Evolutionary conservation across 2,888 invertebrate species (phyloP), one percentile per base, ranked within the genome.

Genomic region (Poecilobothrus nobilitatus): DNA sequence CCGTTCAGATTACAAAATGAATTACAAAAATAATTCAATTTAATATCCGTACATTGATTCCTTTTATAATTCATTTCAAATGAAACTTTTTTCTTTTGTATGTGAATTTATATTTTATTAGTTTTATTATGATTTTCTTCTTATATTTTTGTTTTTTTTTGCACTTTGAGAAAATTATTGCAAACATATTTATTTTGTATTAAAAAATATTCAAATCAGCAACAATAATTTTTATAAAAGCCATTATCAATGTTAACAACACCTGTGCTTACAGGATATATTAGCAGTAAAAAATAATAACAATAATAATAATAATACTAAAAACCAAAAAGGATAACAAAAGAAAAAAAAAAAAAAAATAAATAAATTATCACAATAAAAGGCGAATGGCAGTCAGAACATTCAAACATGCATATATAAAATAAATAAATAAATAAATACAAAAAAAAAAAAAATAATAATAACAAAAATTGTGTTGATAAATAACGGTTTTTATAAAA

Each of bases 171-270:
- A 53, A 15, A 53, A 53, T 53, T 53, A 53, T 53, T 53, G 18
- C 53, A 53, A 53, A 53, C 53, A 53, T 53, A 53, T 53, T 53
- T 53, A 53, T 53, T 18, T 53, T 53, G n/a, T 53, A 53, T 53
- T 53, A 53, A 53, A 53, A 53, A 53, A 53, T 53, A 53, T 53
- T 53, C 53, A 53, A 53, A 53, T 53, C 53, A 53, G 53, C 53
- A 53, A 53, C 53, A 53, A 53, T 53, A 53, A 53, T 53, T 53
- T 53, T 53, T 53, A 53, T 53, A 53, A 53, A 53, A 53, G 53
- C 63, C 63, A 63, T 63, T 63, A 63, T 27, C 63, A 63, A 63
- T 27, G 27, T 63, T 63, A 63, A 63, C 63, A 63, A 18, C 63
- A 63, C 63, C 63, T 63, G 63, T 63, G 63, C 63, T 27, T 27